phyloP scores from a whole-genome alignment of 2,797 vertebrate genomes.

The Morus bassanus region DNA sequence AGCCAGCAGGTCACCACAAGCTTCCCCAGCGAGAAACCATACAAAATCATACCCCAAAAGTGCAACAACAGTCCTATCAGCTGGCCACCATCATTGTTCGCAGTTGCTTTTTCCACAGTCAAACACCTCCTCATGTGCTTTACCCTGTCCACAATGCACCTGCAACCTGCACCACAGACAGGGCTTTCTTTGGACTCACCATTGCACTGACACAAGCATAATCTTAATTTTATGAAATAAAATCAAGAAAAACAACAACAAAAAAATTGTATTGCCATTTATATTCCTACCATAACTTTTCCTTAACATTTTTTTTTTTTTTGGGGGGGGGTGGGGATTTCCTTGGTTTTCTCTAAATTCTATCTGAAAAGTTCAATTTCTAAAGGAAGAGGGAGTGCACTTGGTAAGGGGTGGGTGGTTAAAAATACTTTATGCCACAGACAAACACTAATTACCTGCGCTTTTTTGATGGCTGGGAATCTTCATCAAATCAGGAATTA shows the following conservation, averaged over 20 bases:
- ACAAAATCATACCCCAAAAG: background rate
- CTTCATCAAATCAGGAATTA: background rate
- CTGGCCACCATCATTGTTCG: background rate
- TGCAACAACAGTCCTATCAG: rapidly evolving
- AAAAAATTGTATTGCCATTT: rapidly evolving
- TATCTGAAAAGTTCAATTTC: background rate
- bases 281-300: background rate
- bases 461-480: background rate
- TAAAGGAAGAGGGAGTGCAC: background rate
- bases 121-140: background rate
- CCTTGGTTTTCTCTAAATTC: background rate
- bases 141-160: background rate
- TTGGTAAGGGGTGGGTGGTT: background rate
- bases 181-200: too few relatives aligned
- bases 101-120: background rate
- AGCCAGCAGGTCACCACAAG: background rate
- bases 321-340: rapidly evolving
- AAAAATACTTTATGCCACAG: background rate
- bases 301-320: background rate
- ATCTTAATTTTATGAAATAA: background rate
- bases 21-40: background rate
- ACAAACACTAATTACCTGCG: background rate
- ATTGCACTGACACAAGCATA: background rate
- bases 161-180: background rate
- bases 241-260: background rate